Conservation (phyloP, 2,113 vertebrate species). For the Varanus salvator region DNA sequence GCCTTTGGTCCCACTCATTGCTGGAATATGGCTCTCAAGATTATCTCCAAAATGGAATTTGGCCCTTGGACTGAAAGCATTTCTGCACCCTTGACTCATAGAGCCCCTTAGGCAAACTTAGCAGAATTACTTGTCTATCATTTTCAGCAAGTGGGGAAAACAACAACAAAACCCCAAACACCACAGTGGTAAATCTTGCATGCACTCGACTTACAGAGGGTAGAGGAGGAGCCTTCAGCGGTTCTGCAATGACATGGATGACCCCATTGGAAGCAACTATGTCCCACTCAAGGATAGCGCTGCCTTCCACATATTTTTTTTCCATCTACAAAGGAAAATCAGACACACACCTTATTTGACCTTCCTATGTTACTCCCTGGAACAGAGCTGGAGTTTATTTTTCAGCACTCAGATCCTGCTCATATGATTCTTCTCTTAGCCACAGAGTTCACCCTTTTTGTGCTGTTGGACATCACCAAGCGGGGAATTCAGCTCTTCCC, state of each 20-base stretch:
- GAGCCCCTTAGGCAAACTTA: neutral
- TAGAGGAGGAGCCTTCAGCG: conserved; percentile 84
- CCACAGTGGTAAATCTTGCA: neutral
- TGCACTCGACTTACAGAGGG: conserved; percentile 74
- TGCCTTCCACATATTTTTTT: conserved; percentile 84
- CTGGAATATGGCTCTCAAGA: no score
- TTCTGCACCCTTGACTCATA: no score
- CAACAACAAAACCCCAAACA: neutral
- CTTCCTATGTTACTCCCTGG: neutral
- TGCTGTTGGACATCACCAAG: neutral
- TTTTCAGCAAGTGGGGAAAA: neutral
- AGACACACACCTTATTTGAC: neutral
- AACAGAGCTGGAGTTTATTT: neutral
- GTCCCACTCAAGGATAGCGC: conserved; percentile 84
- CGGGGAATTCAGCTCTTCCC: neutral
- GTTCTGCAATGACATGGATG: conserved; percentile 88
- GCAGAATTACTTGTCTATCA: neutral
- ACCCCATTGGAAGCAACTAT: conserved; percentile 91
- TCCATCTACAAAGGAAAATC: conserved; percentile 60
- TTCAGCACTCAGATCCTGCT: neutral
- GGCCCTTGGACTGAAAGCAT: no score
- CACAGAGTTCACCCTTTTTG: neutral
- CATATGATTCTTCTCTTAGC: rapidly evolving
- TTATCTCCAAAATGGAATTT: no score
- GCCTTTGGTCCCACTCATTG: no score